Conservation (phyloP, 2,113 vertebrate genomes). For the Dasyprocta punctata region DNA sequence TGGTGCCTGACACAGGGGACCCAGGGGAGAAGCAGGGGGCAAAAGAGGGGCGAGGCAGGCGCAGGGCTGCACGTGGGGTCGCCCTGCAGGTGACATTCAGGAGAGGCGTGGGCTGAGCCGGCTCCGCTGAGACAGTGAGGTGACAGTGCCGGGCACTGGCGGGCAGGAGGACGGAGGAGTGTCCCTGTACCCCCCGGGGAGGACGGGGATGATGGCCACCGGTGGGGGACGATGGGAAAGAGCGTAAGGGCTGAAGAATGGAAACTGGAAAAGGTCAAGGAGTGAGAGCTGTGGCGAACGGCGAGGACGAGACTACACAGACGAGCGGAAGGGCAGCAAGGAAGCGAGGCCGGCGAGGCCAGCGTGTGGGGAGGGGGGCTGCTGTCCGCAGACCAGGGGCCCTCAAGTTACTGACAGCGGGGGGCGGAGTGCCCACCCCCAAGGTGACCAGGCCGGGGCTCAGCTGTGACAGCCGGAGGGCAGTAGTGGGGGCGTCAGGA, state of each 20-base stretch:
- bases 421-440: not conserved
- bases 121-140: not conserved
- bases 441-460: not conserved
- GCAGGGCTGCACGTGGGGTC: not conserved
- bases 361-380: not conserved
- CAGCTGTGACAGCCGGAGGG: accelerated
- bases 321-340: not conserved
- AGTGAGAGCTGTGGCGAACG: not conserved
- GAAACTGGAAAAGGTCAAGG: not conserved
- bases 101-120: not conserved
- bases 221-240: not conserved
- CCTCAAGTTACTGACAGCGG: not conserved
- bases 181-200: not conserved
- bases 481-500: not conserved
- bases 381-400: not conserved
- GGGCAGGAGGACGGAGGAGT: not conserved
- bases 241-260: not conserved
- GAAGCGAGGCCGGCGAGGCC: not conserved
- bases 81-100: accelerated
- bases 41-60: not conserved
- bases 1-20: not conserved
- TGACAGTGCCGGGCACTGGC: not conserved
- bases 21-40: not conserved
- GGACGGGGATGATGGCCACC: accelerated
- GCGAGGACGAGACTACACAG: accelerated